Conservation (phyloP, 2,113 vertebrate genomes). For the Hemiscyllium ocellatum region DNA sequence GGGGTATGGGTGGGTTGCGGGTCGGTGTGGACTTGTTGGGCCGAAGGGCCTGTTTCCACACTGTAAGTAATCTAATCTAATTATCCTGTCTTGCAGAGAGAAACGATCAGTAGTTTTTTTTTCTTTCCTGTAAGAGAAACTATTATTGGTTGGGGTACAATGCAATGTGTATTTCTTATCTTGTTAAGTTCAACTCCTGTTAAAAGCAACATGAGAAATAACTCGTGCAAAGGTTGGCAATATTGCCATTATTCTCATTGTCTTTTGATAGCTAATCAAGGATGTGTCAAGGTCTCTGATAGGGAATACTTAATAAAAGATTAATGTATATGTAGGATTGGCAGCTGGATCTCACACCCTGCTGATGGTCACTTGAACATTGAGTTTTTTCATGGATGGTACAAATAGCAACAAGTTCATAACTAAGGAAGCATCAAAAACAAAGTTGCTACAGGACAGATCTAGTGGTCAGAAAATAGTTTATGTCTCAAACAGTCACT, state of each 20-base stretch:
- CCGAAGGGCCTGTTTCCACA: too few relatives aligned
- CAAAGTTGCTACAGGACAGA: not conserved
- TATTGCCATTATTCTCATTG: not conserved
- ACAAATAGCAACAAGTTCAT: not conserved
- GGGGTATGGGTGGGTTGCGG: too few relatives aligned
- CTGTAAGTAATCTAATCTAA: too few relatives aligned
- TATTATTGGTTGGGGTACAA: not conserved
- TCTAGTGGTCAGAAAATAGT: not conserved
- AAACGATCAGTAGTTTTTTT: not conserved
- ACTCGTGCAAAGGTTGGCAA: not conserved
- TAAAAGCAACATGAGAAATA: not conserved
- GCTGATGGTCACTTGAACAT: not conserved
- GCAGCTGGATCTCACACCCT: not conserved
- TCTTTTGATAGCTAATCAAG: not conserved
- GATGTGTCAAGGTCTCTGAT: not conserved
- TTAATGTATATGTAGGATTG: not conserved
- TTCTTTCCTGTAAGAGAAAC: not conserved
- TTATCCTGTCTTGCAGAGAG: not conserved
- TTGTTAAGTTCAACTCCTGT: not conserved
- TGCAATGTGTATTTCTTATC: not conserved
- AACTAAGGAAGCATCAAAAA: not conserved
- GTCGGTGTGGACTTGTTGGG: too few relatives aligned
- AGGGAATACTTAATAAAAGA: not conserved
- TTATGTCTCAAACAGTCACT: not conserved
- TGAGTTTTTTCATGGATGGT: not conserved